These are phyloP conservation scores for Drosophila melanosoma DNA, from an alignment of 2,888 invertebrate species.

Conservation along the genomic window DNA sequence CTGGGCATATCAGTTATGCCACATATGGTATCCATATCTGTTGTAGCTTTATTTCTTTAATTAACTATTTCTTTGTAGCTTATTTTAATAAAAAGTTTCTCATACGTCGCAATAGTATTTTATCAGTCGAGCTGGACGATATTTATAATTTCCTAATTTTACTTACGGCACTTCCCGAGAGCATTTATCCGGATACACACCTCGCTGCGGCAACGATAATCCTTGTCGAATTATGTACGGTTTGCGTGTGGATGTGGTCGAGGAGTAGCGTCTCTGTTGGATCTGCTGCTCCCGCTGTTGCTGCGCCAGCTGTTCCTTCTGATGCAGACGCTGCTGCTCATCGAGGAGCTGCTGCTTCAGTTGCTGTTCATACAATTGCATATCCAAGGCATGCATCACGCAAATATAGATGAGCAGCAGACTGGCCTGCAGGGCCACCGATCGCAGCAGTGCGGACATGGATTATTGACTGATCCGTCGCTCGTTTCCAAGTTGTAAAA, in stretches of 20 bases:
- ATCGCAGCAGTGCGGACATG: slow-evolving; percentile 66
- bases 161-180: slow-evolving; percentile 82
- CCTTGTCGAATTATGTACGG: slow-evolving; percentile 75
- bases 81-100: not conserved
- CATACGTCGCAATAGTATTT: not conserved
- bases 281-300: slow-evolving; percentile 64
- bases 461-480: not conserved
- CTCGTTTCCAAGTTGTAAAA: not conserved
- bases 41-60: not conserved
- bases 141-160: not conserved
- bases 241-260: slow-evolving; percentile 78
- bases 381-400: slow-evolving; percentile 62
- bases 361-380: slow-evolving; percentile 64
- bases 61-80: not conserved
- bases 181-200: slow-evolving; percentile 78
- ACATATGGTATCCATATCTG: not conserved
- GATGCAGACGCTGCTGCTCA: slow-evolving; percentile 55
- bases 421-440: slow-evolving; percentile 59
- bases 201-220: slow-evolving; percentile 74
- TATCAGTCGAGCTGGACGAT: not conserved
- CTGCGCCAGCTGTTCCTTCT: slow-evolving; percentile 52
- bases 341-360: slow-evolving; percentile 59
- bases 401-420: slow-evolving; percentile 71
- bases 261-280: slow-evolving; percentile 63
- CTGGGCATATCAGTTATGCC: not conserved